Evolutionary conservation across 2,888 invertebrate species (phyloP), one percentile per base, ranked within the genome.

Genomic region (Vanessa cardui): DNA sequence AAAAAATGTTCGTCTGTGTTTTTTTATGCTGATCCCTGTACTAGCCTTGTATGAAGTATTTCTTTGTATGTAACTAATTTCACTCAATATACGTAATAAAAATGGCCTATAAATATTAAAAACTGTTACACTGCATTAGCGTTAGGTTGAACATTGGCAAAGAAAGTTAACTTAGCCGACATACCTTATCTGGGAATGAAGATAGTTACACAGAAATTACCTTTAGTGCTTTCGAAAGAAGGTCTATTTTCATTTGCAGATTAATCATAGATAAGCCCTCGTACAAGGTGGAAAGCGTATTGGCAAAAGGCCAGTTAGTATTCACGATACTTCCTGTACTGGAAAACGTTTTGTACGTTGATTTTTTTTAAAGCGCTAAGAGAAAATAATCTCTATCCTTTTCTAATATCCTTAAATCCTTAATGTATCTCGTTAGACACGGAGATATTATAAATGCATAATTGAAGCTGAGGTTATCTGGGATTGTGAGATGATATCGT

Each of bases 61-160:
- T 39, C 39, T 39, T 39, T 12, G 39, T 39, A 26, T 26, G 7
- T 54, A 31, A 54, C 54, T 31, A 31, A 54, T 31, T 56, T 39
- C 1, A 18, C 39, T 8, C 9, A 39, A 18, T 39, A 18, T 39
- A 31, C 26, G 6, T 31, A 26, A 26, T 56, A 39, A 56, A 18
- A 56, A 12, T 12, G n/a, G 20, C n/a, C 8, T 56, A 62, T 62
- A 68, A 62, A 59, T 33, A 56, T 47, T 68, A 62, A 59, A 64
- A 62, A 64, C 68, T 68, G 58, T 50, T 62, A 68, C 64, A 70
- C 78, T 77, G 80, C 79, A 81, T 82, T 80, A 82, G 77, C 76
- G 78, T 78, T 72, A 72, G 72, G 74, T 74, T 69, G 71, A 74
- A 73, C 77, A 70, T 82, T 81, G 83, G 79, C 81, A 81, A 76